These are phyloP conservation scores for Lagocephalus sceleratus DNA, from an alignment of 2,797 vertebrate genomes.

Conservation along the genomic window DNA sequence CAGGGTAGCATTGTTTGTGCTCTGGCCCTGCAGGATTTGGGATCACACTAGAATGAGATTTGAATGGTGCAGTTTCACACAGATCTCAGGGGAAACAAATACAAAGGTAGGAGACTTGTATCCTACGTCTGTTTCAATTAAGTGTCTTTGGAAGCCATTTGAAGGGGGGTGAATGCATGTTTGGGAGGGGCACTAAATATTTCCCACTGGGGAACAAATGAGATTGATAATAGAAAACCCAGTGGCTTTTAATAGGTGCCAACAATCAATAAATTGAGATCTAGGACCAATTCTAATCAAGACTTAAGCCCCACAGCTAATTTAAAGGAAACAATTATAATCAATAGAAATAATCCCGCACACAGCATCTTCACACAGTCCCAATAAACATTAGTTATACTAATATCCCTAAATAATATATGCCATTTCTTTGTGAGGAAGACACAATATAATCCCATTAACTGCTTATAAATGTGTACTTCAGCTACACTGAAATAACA, in stretches of 20 bases:
- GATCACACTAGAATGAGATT: too few relatives aligned
- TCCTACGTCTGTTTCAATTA: slow-evolving; percentile 76
- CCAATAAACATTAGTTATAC: too few relatives aligned
- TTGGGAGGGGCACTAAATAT: slow-evolving; percentile 44
- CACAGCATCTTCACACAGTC: slow-evolving; percentile 6
- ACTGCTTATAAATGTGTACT: neutral
- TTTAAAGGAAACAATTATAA: slow-evolving; percentile 63
- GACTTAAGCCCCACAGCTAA: slow-evolving; percentile 47
- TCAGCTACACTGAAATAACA: too few relatives aligned
- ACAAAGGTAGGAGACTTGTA: slow-evolving; percentile 67
- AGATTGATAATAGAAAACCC: slow-evolving; percentile 45
- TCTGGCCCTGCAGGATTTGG: slow-evolving; percentile 18
- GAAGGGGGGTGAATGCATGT: slow-evolving; percentile 32
- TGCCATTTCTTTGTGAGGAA: neutral
- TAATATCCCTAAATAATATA: too few relatives aligned
- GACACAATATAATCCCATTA: neutral
- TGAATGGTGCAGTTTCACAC: slow-evolving; percentile 20
- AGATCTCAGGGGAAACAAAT: slow-evolving; percentile 49
- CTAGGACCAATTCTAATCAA: slow-evolving; percentile 53
- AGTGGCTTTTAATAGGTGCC: slow-evolving; percentile 57
- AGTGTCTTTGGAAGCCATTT: slow-evolving; percentile 49
- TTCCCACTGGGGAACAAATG: slow-evolving; percentile 43
- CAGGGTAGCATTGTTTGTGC: slow-evolving; percentile 12
- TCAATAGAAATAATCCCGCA: slow-evolving; percentile 56
- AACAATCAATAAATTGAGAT: slow-evolving; percentile 67